Conservation (phyloP, 1,140 invertebrate species). For the Drosophila baimaii region DNA sequence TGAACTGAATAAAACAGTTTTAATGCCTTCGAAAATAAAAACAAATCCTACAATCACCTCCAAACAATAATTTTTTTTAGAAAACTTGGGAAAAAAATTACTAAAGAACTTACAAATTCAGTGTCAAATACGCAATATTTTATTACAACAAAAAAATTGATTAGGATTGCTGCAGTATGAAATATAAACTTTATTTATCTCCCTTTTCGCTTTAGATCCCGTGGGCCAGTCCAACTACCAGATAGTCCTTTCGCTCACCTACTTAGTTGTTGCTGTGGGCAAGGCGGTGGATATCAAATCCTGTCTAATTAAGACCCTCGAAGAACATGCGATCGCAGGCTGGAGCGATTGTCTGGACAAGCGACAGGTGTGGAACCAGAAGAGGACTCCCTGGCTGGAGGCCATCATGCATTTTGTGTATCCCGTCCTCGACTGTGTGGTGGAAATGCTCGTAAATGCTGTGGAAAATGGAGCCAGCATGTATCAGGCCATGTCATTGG, state of each 20-base stretch:
- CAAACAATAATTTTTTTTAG: no score
- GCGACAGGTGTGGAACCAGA: conserved; percentile 92
- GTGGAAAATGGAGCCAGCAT: conserved; percentile 89
- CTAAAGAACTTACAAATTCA: no score
- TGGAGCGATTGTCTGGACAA: conserved; percentile 90
- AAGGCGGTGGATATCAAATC: conserved; percentile 87
- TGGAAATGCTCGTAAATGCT: conserved; percentile 87
- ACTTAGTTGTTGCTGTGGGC: conserved; percentile 86
- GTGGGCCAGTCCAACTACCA: conserved; percentile 84
- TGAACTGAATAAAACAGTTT: no score
- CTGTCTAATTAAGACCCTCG: conserved; percentile 87
- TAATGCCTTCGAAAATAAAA: no score
- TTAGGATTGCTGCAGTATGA: background rate
- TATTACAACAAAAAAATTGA: no score
- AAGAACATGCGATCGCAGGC: conserved; percentile 85
- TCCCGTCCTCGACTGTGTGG: conserved; percentile 87
- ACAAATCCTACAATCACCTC: no score
- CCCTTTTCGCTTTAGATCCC: conserved; percentile 51
- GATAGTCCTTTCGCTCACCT: conserved; percentile 86
- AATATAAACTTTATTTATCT: background rate
- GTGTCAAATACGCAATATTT: no score
- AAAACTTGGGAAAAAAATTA: no score
- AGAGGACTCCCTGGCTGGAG: conserved; percentile 89
- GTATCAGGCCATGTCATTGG: conserved; percentile 90
- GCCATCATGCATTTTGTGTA: conserved; percentile 87